Conservation (phyloP, 2,113 vertebrate genomes). For the Noturus placidus region DNA sequence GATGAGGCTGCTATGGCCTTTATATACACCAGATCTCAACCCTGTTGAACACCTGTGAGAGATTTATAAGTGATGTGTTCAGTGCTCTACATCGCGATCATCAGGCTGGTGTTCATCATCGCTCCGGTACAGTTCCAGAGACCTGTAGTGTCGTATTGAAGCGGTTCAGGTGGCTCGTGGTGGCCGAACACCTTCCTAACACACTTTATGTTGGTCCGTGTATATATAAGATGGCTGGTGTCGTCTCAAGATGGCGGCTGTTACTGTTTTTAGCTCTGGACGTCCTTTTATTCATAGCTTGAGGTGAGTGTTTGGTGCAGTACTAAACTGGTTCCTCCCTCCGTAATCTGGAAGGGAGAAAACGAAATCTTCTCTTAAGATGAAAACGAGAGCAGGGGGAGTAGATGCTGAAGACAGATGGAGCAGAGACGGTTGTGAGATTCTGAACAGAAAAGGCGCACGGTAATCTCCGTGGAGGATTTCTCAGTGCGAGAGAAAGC, state of each 20-base stretch:
- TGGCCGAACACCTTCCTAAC: background rate
- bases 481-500: background rate
- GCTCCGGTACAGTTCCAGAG: too few relatives aligned
- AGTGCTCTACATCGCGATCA: background rate
- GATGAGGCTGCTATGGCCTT: background rate
- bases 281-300: background rate
- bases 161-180: background rate
- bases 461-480: background rate
- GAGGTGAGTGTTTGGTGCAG: background rate
- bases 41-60: background rate
- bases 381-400: background rate
- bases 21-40: background rate
- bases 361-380: slow-evolving; percentile 18
- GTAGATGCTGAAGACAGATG: slow-evolving; percentile 28
- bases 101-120: too few relatives aligned
- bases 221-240: background rate
- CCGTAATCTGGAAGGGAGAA: background rate
- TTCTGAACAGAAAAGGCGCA: background rate
- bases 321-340: background rate
- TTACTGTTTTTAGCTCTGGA: background rate
- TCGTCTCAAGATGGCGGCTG: background rate
- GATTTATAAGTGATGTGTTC: too few relatives aligned
- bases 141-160: background rate
- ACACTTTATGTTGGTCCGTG: background rate
- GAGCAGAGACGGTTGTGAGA: slow-evolving; percentile 10